A percentile compares a stretch with the other conserved stretches of the same genome.
These are phyloP conservation scores for Albula glossodonta DNA, from an alignment of 2,113 vertebrate species.

Conservation along the genomic window DNA sequence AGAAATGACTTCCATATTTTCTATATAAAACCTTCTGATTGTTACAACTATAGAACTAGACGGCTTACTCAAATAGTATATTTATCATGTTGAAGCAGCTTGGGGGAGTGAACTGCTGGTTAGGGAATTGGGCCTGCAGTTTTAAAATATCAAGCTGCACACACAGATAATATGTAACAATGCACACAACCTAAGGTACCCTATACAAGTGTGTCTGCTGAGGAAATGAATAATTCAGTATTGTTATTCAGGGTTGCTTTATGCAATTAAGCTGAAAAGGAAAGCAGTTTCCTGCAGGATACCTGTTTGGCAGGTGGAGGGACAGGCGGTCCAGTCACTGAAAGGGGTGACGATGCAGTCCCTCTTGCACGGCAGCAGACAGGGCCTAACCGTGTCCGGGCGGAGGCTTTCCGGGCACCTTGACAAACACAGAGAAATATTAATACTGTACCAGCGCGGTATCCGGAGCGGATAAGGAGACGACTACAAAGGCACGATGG, in stretches of 20 bases:
- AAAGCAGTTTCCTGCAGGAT: conserved; percentile 21
- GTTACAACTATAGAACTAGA: not conserved
- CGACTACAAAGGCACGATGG: not conserved
- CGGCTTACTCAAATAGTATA: too few species aligned
- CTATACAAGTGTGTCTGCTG: not conserved
- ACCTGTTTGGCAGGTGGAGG: conserved; percentile 85
- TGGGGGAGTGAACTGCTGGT: not conserved
- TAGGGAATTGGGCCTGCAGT: not conserved
- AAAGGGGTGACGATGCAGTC: conserved; percentile 90
- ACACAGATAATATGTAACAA: not conserved
- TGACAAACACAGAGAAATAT: conserved; percentile 2
- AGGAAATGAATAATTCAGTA: not conserved
- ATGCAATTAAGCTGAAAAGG: not conserved
- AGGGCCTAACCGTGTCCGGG: conserved; percentile 85
- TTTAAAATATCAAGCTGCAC: not conserved
- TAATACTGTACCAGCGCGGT: conserved; percentile 7
- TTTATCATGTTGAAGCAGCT: too few species aligned
- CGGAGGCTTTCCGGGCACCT: conserved; percentile 91
- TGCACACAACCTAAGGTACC: not conserved
- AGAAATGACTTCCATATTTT: not conserved
- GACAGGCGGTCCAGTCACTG: conserved; percentile 88
- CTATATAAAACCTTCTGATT: conserved; percentile 2
- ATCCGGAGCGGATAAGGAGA: not conserved
- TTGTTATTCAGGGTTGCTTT: not conserved
- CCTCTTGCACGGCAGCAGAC: conserved; percentile 88